Conservation (phyloP, 1,140 invertebrate genomes). For the Mamestra configurata region DNA sequence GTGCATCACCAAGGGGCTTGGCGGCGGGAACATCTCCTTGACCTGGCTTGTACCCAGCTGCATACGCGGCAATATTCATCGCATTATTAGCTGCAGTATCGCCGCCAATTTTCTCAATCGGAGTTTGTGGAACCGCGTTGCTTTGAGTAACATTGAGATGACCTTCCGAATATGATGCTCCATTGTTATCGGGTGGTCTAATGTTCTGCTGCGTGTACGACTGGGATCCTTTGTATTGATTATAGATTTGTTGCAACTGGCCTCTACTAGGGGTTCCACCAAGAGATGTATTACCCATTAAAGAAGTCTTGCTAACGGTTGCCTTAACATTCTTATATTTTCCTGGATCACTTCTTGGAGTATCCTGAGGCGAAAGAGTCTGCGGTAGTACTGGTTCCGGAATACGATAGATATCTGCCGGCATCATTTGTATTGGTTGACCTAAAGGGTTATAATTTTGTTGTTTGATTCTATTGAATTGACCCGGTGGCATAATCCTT, state of each 20-base stretch:
- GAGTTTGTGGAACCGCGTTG: constrained; percentile 51
- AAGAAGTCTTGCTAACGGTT: constrained; percentile 77
- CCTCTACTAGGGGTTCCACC: constrained; percentile 69
- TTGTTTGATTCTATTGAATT: constrained; percentile 53
- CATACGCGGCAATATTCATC: constrained; percentile 46
- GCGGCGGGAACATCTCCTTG: constrained; percentile 59
- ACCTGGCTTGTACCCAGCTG: constrained; percentile 53
- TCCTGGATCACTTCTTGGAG: constrained; percentile 46
- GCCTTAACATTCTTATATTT: constrained; percentile 73
- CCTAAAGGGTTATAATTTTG: constrained; percentile 77
- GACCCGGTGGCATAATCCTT: constrained; percentile 51
- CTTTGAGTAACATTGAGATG: constrained; percentile 61
- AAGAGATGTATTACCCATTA: constrained; percentile 64
- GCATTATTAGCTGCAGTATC: constrained; percentile 67
- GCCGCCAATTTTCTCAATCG: constrained; percentile 75
- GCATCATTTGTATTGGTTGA: constrained; percentile 72
- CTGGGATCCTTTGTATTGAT: constrained; percentile 79
- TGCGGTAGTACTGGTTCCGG: constrained; percentile 69
- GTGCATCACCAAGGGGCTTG: constrained; percentile 28
- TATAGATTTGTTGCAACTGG: constrained; percentile 80
- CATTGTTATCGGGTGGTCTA: constrained; percentile 54
- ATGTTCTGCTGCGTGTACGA: constrained; percentile 77
- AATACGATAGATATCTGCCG: constrained; percentile 64
- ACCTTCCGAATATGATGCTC: constrained; percentile 69
- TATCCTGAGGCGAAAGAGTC: constrained; percentile 74